Evolutionary conservation across 2,797 vertebrate genomes (phyloP).

Genomic region (Acrossocheilus fasciatus): DNA sequence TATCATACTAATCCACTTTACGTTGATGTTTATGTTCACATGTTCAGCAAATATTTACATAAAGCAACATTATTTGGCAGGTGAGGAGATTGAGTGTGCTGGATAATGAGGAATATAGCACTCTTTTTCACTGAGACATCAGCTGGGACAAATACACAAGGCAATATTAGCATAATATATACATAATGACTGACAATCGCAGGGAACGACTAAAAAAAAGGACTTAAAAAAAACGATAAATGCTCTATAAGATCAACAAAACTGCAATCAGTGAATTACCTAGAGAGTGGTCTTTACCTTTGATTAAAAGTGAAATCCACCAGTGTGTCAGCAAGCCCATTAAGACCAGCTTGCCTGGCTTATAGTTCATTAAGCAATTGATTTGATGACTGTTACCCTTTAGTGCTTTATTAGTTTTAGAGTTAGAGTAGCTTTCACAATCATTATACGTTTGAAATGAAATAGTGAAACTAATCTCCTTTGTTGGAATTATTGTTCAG

Average conservation of each 20-base stretch:
- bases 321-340: constrained; percentile 43
- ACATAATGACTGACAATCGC: constrained; percentile 47
- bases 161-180: constrained; percentile 55
- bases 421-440: constrained; percentile 12
- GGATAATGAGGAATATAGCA: constrained; percentile 47
- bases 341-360: constrained; percentile 35
- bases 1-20: constrained; percentile 49
- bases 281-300: constrained; percentile 36
- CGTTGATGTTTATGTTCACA: constrained; percentile 51
- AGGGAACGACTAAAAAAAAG: constrained; percentile 15
- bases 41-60: constrained; percentile 58
- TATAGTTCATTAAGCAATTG: constrained; percentile 48
- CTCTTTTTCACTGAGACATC: constrained; percentile 16
- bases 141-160: constrained; percentile 36
- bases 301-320: constrained; percentile 45
- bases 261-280: constrained; percentile 34
- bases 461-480: constrained; percentile 4
- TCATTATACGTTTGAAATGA: constrained; percentile 8
- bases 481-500: background rate
- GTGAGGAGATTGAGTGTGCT: constrained; percentile 48
- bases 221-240: background rate
- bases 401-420: constrained; percentile 18
- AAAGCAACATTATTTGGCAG: constrained; percentile 45
- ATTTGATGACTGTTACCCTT: constrained; percentile 30
- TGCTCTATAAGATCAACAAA: constrained; percentile 44